Base-by-base conservation (phyloP, 2,888 invertebrate genomes). In the Siphlonurus alternatus region DNA sequence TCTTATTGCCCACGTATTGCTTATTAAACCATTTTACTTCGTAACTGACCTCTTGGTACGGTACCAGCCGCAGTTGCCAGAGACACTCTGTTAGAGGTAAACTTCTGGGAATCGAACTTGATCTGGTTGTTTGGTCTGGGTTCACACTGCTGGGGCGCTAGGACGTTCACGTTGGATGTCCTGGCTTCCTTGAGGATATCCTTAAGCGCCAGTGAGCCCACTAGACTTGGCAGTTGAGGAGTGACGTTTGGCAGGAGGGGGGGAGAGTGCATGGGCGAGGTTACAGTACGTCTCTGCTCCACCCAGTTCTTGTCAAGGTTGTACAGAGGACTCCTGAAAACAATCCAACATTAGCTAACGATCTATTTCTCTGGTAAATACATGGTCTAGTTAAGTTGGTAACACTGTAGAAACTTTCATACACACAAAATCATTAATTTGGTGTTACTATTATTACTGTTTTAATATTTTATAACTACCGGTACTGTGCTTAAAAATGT, bases 151-250 rank as follows among this genome's bases (percentile, higher is more conserved):
- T 73, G 73, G 0, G 73, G 74, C 1, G 75, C 76, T 20, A 77
- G 71, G 51, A 83, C 80, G 71, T 83, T 82, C 0, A 81, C 79
- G 69, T 82, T 82, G 54, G 81, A 77, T 1, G 80, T 81, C 72
- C 82, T 83, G 0, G 81, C 79, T 66, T 81, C 81, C 53, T 78
- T 72, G 66, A 81, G 78, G 66, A 38, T 38, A 38, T 38, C 38
- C 53, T 19, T 53, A 15, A 61, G 25, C 59, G 22, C 56, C 60
- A 2, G 25, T 59, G 24, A 59, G 54, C 61, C 25, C 24, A 25
- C 18, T 53, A 53, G 51, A 61, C 59, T 18, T 61, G 59, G 25
- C 51, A 25, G 2, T 51, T 53, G 23, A 61, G 53, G 15, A 64
- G 53, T 0, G 60, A 53, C 23, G 61, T 53, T 10, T 53, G 24